Base-by-base conservation (phyloP, 2,797 vertebrate species). In the Oreortyx pictus region DNA sequence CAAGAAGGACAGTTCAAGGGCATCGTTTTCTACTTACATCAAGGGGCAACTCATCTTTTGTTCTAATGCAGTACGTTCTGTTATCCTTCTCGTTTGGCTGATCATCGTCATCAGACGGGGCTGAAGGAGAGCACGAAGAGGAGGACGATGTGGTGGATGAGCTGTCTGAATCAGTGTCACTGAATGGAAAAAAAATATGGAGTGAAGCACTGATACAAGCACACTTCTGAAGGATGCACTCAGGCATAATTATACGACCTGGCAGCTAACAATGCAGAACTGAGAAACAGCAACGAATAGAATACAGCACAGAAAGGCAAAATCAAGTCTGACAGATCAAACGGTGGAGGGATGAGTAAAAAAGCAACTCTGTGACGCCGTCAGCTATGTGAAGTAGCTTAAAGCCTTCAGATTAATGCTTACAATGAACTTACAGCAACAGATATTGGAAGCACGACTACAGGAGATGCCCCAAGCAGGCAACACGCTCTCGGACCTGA, bases 11-110 rank as follows among this genome's bases (percentile, higher is more conserved):
- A 2, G 50, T 82, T 66, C 33, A 65, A 72, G 81, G 19, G 10
- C 4, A 82, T 15, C 2, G 1, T 9, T n/a, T 7, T 3, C 4
- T 77, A 96, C 98, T 97, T 95, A 99, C 99, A 76, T 98, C 98
- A 46, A 98, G 67, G 73, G 98, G 97, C 60, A 98, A 94, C 84
- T 99, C 98, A 88, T 98, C 98, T 89, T 98, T 98, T 33, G 98
- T 98, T 97, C 97, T 98, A 95, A 98, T 14, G 52, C 96, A 97
- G 43, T 65, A 92, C 50, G 97, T 91, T 81, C 76, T 97, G 57
- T 93, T 98, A 82, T 95, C 96, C 56, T 98, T 98, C 87, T 97
- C 98, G 86, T 93, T 86, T 56, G 96, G 97, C 64, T 97, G 95
- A 43, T 98, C 97, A 1, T 98, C 97, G 15, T 98, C 98, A 61